Conservation (phyloP, 2,797 vertebrate species). For the Apogon hyalosoma region DNA sequence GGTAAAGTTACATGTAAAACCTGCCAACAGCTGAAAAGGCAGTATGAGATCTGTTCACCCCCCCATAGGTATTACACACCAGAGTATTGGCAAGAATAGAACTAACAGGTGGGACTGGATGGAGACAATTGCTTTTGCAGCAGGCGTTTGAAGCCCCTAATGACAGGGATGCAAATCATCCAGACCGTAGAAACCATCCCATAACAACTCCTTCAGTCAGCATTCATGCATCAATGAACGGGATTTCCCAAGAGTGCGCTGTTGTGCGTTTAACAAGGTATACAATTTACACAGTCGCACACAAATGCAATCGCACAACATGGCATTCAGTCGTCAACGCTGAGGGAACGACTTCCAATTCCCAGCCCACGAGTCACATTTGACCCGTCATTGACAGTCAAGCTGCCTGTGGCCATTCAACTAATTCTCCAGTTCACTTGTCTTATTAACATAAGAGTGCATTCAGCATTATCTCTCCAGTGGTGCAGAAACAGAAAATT, state of each 20-base stretch:
- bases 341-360: slow-evolving; percentile 1
- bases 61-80: too few relatives aligned
- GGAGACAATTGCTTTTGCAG: too few relatives aligned
- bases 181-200: too few relatives aligned
- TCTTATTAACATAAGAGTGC: slow-evolving; percentile 38
- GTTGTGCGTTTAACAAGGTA: not conserved
- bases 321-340: not conserved
- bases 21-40: too few relatives aligned
- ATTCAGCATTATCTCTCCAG: slow-evolving; percentile 37
- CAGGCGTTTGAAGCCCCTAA: too few relatives aligned
- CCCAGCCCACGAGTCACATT: slow-evolving; percentile 9
- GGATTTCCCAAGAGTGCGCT: not conserved
- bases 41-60: too few relatives aligned
- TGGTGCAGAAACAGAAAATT: slow-evolving; percentile 27
- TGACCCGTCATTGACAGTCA: slow-evolving; percentile 35
- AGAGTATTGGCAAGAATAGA: too few relatives aligned
- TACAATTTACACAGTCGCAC: not conserved
- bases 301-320: not conserved
- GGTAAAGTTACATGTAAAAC: too few relatives aligned
- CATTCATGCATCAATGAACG: not conserved
- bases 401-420: slow-evolving; percentile 6
- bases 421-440: slow-evolving; percentile 37
- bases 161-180: too few relatives aligned
- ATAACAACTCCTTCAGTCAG: not conserved
- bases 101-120: too few relatives aligned